Conservation (phyloP, 2,888 invertebrate species). For the Serripes groenlandicus region DNA sequence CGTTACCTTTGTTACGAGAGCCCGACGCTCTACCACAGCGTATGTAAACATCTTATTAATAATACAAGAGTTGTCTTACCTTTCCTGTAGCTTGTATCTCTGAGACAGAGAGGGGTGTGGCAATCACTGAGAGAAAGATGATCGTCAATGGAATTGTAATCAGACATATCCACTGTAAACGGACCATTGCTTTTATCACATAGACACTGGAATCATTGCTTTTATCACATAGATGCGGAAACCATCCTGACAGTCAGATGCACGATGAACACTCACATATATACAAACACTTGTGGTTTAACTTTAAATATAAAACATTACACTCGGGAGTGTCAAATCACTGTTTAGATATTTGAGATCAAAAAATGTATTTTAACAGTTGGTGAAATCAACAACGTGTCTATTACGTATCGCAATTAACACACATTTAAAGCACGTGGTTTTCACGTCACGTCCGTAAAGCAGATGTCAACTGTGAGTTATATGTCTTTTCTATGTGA, state of each 20-base stretch:
- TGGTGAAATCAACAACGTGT: too few species aligned
- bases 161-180: conserved; percentile 48
- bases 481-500: too few species aligned
- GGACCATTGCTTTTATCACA: conserved; percentile 28
- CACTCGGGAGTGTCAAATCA: not conserved
- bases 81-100: conserved; percentile 70
- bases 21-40: too few species aligned
- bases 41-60: too few species aligned
- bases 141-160: conserved; percentile 25
- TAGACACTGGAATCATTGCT: not conserved
- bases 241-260: not conserved
- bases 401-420: too few species aligned
- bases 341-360: too few species aligned
- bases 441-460: too few species aligned
- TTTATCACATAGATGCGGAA: too few species aligned
- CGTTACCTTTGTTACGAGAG: too few species aligned
- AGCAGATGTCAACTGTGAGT: too few species aligned
- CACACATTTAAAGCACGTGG: too few species aligned
- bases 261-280: not conserved
- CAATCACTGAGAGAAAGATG: conserved; percentile 25
- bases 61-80: conserved; percentile 46
- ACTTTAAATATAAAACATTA: not conserved
- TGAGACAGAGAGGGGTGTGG: conserved; percentile 59
- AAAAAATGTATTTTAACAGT: too few species aligned
- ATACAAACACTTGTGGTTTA: not conserved